A percentile compares a stretch with the other conserved stretches of the same genome.
Evolutionary conservation across 2,113 vertebrate genomes (phyloP).

Genomic region (Chlorocebus sabaeus): DNA sequence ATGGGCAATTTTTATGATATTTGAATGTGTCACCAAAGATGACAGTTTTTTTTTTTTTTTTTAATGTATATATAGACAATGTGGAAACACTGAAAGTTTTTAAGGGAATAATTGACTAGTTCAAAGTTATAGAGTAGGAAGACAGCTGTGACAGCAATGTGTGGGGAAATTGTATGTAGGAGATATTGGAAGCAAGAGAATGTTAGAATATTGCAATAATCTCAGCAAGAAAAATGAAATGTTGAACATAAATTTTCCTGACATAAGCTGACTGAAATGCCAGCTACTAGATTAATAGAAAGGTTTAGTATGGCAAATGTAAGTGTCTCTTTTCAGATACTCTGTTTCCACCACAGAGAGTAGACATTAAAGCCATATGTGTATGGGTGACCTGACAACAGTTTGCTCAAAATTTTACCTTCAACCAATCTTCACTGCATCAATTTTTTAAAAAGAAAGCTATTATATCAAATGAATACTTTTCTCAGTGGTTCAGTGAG

Average conservation of each 20-base stretch:
- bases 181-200: not conserved
- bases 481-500: not conserved
- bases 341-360: not conserved
- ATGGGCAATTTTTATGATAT: not conserved
- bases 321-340: not conserved
- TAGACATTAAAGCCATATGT: not conserved
- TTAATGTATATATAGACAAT: not conserved
- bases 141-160: not conserved
- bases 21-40: not conserved
- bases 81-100: not conserved
- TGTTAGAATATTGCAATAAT: not conserved
- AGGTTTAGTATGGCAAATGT: not conserved
- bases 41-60: not conserved
- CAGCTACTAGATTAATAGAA: not conserved
- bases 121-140: not conserved
- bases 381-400: not conserved
- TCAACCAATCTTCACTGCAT: not conserved
- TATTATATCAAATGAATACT: not conserved
- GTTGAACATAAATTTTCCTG: not conserved
- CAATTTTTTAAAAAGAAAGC: not conserved
- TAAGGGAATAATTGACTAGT: not conserved
- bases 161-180: not conserved
- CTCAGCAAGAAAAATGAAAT: not conserved
- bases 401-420: not conserved
- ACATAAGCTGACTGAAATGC: not conserved